Conservation (phyloP, 2,888 invertebrate species). For the Homarus gammarus region DNA sequence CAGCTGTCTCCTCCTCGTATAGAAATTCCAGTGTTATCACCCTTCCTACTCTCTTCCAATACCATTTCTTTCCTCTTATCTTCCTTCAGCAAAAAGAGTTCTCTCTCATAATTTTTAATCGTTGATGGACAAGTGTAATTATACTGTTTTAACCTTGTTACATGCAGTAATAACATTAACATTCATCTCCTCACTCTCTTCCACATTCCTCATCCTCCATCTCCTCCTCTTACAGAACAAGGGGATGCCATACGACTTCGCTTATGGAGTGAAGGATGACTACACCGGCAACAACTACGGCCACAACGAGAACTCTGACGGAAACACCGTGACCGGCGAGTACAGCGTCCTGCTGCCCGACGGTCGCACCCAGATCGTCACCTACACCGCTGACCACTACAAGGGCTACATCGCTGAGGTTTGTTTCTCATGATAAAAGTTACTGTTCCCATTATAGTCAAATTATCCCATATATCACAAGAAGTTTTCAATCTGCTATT, state of each 20-base stretch:
- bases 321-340: constrained; percentile 57
- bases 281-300: constrained; percentile 67
- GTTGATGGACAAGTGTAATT: too few species aligned
- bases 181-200: not conserved
- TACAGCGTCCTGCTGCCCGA: constrained; percentile 70
- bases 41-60: not conserved
- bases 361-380: constrained; percentile 66
- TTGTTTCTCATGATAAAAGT: not conserved
- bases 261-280: constrained; percentile 62
- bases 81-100: not conserved
- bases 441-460: too few species aligned
- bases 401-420: too few species aligned
- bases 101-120: too few species aligned
- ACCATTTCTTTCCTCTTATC: not conserved
- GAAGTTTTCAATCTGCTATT: too few species aligned
- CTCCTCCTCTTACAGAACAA: not conserved
- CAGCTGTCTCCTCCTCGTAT: too few species aligned
- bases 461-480: too few species aligned
- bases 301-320: constrained; percentile 68
- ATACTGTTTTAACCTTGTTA: not conserved
- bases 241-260: constrained; percentile 70
- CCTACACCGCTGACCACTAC: constrained; percentile 70
- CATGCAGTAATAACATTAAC: too few species aligned
- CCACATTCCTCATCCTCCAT: too few species aligned
- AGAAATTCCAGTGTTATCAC: too few species aligned